A percentile compares a stretch with the other conserved stretches of the same genome.
Evolutionary conservation across 64 coral and sea anemone species (phyloP).

Genomic region (Platygyra sinensis): DNA sequence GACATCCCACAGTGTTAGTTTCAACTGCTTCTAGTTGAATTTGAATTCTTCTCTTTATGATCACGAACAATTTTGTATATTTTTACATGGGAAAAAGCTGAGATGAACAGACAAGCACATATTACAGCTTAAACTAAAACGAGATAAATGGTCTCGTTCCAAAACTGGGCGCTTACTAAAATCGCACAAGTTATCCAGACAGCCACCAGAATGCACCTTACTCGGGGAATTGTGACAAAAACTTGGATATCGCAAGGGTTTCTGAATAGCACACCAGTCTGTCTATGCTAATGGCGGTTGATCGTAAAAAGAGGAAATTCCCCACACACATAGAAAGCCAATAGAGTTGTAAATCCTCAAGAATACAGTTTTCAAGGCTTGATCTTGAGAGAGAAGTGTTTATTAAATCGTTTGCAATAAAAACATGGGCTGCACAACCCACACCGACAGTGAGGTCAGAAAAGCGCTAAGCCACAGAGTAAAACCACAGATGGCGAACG

Average conservation of each 20-base stretch:
- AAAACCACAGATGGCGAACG: background rate
- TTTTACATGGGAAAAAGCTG: too few relatives aligned
- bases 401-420: background rate
- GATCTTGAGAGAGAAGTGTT: background rate
- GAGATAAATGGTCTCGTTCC: background rate
- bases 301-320: background rate
- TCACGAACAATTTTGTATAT: too few relatives aligned
- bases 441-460: background rate
- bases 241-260: background rate
- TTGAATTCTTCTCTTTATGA: too few relatives aligned
- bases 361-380: background rate
- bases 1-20: too few relatives aligned
- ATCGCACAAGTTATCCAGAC: background rate
- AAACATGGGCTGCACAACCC: background rate
- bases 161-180: background rate
- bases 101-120: too few relatives aligned
- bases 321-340: background rate
- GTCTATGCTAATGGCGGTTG: background rate
- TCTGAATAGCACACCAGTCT: constrained; percentile 5
- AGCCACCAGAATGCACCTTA: too few relatives aligned
- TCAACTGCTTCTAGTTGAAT: too few relatives aligned
- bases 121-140: background rate
- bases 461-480: background rate
- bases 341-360: background rate
- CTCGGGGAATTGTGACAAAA: background rate